Evolutionary conservation across 2,113 vertebrate species (phyloP), one percentile per base, ranked within the genome.

Genomic region (Equus quagga): DNA sequence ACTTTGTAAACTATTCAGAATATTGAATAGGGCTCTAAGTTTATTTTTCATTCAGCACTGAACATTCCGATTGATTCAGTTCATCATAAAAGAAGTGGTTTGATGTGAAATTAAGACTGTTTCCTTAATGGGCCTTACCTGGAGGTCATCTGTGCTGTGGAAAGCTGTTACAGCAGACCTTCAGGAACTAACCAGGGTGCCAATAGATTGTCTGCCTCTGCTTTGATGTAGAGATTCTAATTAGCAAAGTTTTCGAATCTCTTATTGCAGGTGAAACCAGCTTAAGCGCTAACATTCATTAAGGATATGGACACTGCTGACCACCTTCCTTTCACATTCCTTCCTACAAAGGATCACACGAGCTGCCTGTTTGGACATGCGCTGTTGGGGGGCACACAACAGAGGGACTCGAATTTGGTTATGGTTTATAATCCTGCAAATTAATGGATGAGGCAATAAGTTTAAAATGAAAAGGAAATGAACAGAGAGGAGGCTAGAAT

Each of bases 351-450:
- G 54, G 44, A 64, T 86, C 28, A n/a, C 33, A 46, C 5, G 10
- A 19, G 31, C 58, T 65, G 46, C 62, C 72, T 80, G 41, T 89
- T 56, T 67, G 23, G n/a, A 67, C 41, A 18, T 24, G 60, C 87
- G 79, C 76, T 51, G 81, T 70, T 95, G 88, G 75, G 91, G 26
- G 94, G 44, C 78, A 97, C 51, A 95, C 65, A 89, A 56, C 83
- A 94, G 56, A 97, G 36, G 44, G 83, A 85, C 96, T 70, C 90
- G 84, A 91, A 89, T 96, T 88, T 49, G 75, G 87, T 86, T 95
- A 97, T 33, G 44, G 60, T 75, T 96, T 97, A 96, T 96, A 96
- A 91, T 96, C 97, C 81, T 95, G 75, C 60, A 91, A 97, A 96
- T 95, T 96, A 97, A 90, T 92, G 56, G 75, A 87, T 56, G 94